A percentile compares a stretch with the other conserved stretches of the same genome.
Conservation (phyloP, 2,113 vertebrate species). For the Daubentonia madagascariensis region DNA sequence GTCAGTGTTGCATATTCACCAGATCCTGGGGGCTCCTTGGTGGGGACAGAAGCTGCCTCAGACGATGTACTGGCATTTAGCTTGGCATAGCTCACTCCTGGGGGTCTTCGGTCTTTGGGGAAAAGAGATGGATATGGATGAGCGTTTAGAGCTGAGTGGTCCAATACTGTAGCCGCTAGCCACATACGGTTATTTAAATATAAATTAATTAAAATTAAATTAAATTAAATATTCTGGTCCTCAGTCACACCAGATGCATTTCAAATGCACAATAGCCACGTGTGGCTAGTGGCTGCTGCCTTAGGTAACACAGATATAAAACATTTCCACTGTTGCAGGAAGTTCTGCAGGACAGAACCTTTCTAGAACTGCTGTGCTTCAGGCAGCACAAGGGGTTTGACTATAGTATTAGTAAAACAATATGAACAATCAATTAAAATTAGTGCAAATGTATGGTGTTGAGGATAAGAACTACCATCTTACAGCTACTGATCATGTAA, state of each 20-base stretch:
- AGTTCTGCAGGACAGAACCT: fast-evolving
- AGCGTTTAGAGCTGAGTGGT: background rate
- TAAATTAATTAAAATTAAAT: background rate
- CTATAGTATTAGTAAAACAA: background rate
- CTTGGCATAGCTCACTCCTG: background rate
- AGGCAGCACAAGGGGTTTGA: fast-evolving
- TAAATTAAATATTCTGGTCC: background rate
- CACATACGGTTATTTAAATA: fast-evolving
- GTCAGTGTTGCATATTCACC: fast-evolving
- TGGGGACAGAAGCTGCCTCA: fast-evolving
- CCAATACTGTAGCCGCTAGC: background rate
- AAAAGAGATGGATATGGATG: background rate
- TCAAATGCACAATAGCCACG: background rate
- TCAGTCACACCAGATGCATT: background rate
- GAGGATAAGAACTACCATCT: background rate
- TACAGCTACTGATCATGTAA: background rate
- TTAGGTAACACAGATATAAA: fast-evolving
- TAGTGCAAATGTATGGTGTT: background rate
- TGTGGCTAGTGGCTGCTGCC: fast-evolving
- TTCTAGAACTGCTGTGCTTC: background rate
- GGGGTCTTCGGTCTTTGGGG: background rate
- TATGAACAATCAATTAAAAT: too few species aligned
- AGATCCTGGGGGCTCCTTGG: background rate
- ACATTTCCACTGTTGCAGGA: fast-evolving
- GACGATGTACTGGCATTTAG: fast-evolving